Base-by-base conservation (phyloP, 2,888 invertebrate genomes). In the Quadriops clusia region DNA sequence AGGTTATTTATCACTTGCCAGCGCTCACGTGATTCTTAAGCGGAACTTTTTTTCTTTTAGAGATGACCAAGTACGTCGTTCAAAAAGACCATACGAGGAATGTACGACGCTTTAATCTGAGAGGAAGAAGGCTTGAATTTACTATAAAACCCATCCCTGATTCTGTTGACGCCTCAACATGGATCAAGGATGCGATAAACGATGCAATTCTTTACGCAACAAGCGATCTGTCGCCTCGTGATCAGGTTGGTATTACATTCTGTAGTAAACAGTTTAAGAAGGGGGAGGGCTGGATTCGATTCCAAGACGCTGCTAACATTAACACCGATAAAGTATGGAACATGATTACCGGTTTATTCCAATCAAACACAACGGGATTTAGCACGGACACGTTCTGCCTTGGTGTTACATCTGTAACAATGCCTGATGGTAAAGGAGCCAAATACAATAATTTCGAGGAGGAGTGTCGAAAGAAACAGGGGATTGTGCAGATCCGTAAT, bases 381-480 rank as follows among this genome's bases (percentile, higher is more conserved):
- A 37, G 29, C 12, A 34, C 40, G 1, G 42, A 42, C 23, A 42
- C 38, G n/a, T 47, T 39, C 30, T 32, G 30, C 14, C 14, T 40
- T 7, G 29, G 23, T 18, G 28, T 40, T n/a, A 36, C 37, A 17
- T 32, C 34, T 11, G 37, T 38, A 2, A 20, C 21, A 4, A 8
- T 37, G 4, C 35, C 33, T 17, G 17, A 11, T 18, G 36, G 31
- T n/a, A 20, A 15, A 7, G 40, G 34, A 10, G n/a, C n/a, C n/a
- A n/a, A n/a, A n/a, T 30, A 30, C 13, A 28, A n/a, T 13, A 27
- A 9, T n/a, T 38, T 36, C 24, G 30, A 37, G 8, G 38, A 38
- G 21, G 36, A 37, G 18, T 38, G 33, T 29, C 16, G 5, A 7
- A 23, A 20, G 23, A 13, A 32, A 7, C 23, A 26, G 3, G 36